A percentile compares a stretch with the other conserved stretches of the same genome.
These are phyloP conservation scores for Prionailurus viverrinus DNA, from an alignment of 2,113 vertebrate species.

Conservation along the genomic window DNA sequence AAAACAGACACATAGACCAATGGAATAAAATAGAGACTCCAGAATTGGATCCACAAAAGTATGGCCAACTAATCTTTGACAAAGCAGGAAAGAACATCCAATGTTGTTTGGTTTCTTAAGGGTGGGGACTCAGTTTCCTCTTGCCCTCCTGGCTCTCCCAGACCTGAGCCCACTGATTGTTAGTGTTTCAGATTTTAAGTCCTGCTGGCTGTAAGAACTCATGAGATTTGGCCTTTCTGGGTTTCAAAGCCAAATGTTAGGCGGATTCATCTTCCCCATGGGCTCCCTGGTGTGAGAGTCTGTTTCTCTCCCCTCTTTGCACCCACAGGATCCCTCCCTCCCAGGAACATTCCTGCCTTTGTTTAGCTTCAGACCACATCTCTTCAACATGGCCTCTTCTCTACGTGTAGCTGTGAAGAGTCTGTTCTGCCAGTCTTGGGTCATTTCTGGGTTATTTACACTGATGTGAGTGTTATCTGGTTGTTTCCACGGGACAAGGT, in stretches of 20 bases:
- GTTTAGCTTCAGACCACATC: background rate
- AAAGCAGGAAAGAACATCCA: too few species aligned
- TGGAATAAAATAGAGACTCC: too few species aligned
- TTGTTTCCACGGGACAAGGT: background rate
- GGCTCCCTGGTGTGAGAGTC: background rate
- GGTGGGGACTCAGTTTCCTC: background rate
- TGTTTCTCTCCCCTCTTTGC: background rate
- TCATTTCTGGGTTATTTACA: background rate
- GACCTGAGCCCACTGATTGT: background rate
- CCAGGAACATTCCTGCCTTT: background rate
- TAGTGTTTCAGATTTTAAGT: background rate
- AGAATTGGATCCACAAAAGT: too few species aligned
- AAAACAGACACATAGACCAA: too few species aligned
- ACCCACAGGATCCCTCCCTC: background rate
- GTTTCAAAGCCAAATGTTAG: background rate
- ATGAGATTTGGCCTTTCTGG: background rate
- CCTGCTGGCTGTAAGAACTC: background rate
- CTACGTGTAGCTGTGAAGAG: background rate
- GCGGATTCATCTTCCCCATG: background rate
- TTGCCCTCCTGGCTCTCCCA: background rate
- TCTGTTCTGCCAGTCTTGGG: background rate
- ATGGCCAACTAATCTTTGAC: too few species aligned
- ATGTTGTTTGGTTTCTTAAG: background rate
- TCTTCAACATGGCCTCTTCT: background rate
- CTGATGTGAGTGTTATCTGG: background rate